A percentile compares a stretch with the other conserved stretches of the same genome.
Conservation (phyloP, 1,140 invertebrate genomes). For the Drosophila bocki region DNA sequence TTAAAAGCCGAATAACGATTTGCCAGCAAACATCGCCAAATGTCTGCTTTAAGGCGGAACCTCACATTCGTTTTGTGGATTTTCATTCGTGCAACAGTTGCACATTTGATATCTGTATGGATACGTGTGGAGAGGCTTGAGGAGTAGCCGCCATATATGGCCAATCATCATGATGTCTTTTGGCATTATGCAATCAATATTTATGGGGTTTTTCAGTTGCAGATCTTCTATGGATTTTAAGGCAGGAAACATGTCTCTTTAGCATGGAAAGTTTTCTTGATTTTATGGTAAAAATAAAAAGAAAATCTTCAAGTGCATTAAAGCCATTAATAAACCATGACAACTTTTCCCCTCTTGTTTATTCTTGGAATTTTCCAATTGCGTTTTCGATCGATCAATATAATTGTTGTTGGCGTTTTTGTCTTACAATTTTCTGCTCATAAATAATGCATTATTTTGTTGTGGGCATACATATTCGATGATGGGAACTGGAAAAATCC, state of each 20-base stretch:
- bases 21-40: slow-evolving; percentile 51
- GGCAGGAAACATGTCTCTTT: not conserved
- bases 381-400: slow-evolving; percentile 49
- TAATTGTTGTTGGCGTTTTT: slow-evolving; percentile 41
- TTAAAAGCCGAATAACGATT: slow-evolving; percentile 65
- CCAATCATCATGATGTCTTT: slow-evolving; percentile 40
- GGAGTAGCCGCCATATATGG: slow-evolving; percentile 45
- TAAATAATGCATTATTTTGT: slow-evolving; percentile 55
- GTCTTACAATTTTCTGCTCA: slow-evolving; percentile 31
- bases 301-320: slow-evolving; percentile 8
- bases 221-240: not conserved
- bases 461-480: slow-evolving; percentile 32
- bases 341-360: not conserved
- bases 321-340: not conserved
- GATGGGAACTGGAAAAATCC: slow-evolving; percentile 34
- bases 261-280: not conserved
- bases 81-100: slow-evolving; percentile 49
- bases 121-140: slow-evolving; percentile 13
- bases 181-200: slow-evolving; percentile 42
- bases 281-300: not conserved
- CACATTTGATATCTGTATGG: slow-evolving; percentile 51
- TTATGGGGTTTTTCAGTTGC: slow-evolving; percentile 16
- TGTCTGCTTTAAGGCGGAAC: slow-evolving; percentile 55
- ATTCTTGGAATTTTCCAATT: slow-evolving; percentile 9
- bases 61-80: slow-evolving; percentile 23